Percentiles rank a stretch among this genome's conserved stretches.
Conservation (phyloP, 1,140 invertebrate species). For the Acromyrmex echinatior region DNA sequence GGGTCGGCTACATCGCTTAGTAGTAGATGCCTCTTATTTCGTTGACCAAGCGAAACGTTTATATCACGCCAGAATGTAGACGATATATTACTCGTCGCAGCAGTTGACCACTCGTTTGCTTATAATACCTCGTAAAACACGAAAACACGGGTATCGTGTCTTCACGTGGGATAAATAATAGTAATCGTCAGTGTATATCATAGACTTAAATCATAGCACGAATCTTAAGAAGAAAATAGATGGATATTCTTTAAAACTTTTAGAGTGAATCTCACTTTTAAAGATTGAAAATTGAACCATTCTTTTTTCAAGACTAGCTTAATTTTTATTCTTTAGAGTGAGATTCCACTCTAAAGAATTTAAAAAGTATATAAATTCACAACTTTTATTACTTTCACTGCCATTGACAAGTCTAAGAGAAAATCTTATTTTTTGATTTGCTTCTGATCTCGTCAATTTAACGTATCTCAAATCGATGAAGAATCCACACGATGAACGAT, state of each 20-base stretch:
- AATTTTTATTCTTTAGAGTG: no score
- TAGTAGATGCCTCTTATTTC: conserved; percentile 53
- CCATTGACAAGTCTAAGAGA: neutral
- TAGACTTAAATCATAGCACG: neutral
- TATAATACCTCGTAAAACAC: conserved; percentile 36
- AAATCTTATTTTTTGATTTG: neutral
- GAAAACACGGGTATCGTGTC: conserved; percentile 28
- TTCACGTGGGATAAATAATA: conserved; percentile 17
- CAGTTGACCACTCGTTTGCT: conserved; percentile 14
- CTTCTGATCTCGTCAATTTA: conserved; percentile 58
- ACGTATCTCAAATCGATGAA: conserved; percentile 22
- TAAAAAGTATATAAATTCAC: neutral
- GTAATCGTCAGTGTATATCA: neutral
- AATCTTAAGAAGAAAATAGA: neutral
- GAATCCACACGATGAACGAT: conserved; percentile 59
- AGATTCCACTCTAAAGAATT: no score
- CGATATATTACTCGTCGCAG: conserved; percentile 25
- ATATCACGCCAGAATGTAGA: conserved; percentile 34
- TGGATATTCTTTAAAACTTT: no score
- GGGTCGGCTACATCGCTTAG: conserved; percentile 35
- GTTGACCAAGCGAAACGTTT: conserved; percentile 24
- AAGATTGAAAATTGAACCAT: no score
- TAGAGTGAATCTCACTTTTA: no score
- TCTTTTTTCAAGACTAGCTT: no score
- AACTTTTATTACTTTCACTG: neutral